These are phyloP conservation scores for Capromys pilorides DNA, from an alignment of 2,797 vertebrate genomes.

Conservation along the genomic window DNA sequence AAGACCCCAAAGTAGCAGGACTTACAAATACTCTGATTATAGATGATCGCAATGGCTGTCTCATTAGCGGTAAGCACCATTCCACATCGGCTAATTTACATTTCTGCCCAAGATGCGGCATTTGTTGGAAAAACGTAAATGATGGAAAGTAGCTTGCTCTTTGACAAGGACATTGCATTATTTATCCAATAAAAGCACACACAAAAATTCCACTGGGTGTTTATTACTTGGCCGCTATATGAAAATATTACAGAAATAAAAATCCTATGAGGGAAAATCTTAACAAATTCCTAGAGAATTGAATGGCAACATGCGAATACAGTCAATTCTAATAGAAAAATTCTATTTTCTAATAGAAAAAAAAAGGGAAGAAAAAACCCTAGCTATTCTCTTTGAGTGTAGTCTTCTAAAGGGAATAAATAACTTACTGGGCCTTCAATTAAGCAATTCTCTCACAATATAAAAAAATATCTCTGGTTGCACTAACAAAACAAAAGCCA, in stretches of 20 bases:
- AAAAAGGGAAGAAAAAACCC: neutral
- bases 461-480: constrained; percentile 77
- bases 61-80: constrained; percentile 73
- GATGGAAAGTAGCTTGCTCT: constrained; percentile 77
- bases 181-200: constrained; percentile 73
- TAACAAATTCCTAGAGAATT: constrained; percentile 81
- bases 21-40: neutral
- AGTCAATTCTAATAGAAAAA: constrained; percentile 84
- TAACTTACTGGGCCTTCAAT: constrained; percentile 85
- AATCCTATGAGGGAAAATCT: constrained; percentile 78
- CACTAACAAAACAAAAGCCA: constrained; percentile 71
- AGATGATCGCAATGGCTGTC: neutral
- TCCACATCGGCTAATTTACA: constrained; percentile 73
- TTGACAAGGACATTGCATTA: constrained; percentile 83
- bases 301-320: constrained; percentile 81
- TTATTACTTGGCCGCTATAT: constrained; percentile 84
- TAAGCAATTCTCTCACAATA: constrained; percentile 76
- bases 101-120: constrained; percentile 72
- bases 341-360: too few relatives aligned
- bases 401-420: constrained; percentile 85
- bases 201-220: constrained; percentile 82
- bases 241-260: constrained; percentile 88
- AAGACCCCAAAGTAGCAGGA: neutral
- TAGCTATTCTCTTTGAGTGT: constrained; percentile 81
- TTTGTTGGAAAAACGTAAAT: constrained; percentile 83